Percentiles rank a stretch among this genome's conserved stretches.
These are phyloP conservation scores for Poecilia wingei DNA, from an alignment of 2,797 vertebrate species.

Conservation along the genomic window DNA sequence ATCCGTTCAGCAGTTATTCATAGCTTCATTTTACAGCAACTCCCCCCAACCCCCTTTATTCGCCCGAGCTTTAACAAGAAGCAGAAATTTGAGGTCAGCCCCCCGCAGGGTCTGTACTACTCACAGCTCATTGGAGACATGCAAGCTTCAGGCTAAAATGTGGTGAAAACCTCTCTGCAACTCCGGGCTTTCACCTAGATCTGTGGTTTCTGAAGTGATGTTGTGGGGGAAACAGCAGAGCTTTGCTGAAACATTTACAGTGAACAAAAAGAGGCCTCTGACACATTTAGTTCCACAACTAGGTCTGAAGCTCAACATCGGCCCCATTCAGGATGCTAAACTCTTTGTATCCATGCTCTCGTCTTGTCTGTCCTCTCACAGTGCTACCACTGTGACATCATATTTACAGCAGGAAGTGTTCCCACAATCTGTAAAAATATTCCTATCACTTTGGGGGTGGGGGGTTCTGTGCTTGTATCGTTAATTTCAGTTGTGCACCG, in stretches of 20 bases:
- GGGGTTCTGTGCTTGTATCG: not conserved
- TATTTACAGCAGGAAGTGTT: not conserved
- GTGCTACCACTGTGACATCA: not conserved
- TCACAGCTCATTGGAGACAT: slow-evolving; percentile 39
- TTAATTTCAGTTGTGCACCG: not conserved
- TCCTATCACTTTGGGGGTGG: not conserved
- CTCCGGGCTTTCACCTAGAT: slow-evolving; percentile 11
- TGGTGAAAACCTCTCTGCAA: slow-evolving; percentile 23
- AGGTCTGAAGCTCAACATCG: not conserved
- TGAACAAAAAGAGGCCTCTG: not conserved
- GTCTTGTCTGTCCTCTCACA: not conserved
- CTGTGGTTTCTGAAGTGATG: not conserved
- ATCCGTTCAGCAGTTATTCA: slow-evolving; percentile 40
- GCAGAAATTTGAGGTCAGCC: slow-evolving; percentile 52
- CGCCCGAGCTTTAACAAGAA: slow-evolving; percentile 28
- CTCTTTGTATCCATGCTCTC: not conserved
- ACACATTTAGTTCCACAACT: not conserved
- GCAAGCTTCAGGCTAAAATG: slow-evolving; percentile 19
- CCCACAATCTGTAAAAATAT: not conserved
- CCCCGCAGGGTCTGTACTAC: slow-evolving; percentile 28
- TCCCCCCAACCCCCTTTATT: not conserved
- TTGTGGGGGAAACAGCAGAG: not conserved
- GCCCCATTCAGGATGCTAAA: not conserved
- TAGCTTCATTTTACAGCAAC: slow-evolving; percentile 14
- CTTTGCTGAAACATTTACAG: not conserved